Base-by-base conservation (phyloP, 2,797 vertebrate species). In the Dermochelys coriacea region DNA sequence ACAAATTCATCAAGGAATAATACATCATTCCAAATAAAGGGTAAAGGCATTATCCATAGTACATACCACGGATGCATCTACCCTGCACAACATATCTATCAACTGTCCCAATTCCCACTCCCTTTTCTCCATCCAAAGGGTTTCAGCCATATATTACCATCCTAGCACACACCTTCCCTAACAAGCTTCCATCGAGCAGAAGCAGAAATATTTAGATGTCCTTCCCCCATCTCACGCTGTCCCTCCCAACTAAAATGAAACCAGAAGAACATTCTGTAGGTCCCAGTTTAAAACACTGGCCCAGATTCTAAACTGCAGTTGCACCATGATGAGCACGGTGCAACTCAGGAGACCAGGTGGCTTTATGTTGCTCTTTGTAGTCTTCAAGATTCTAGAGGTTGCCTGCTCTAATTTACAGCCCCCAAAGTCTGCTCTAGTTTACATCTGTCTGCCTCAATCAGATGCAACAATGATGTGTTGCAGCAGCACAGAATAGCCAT, bases 361-460 rank as follows among this genome's bases (percentile, higher is more conserved):
- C 57, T 93, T 93, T 95, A 93, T 78, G 80, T 82, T 74, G 34
- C 25, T 95, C 91, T 87, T 93, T 82, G 82, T 86, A 64, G 41
- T 88, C 95, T 95, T 93, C 86, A 52, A 91, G 78, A 74, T 89
- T 82, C 49, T 82, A 85, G 91, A 89, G 74, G 94, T 82, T 54
- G 49, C 88, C 87, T 94, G 71, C 82, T 54, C 88, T 94, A 89
- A 93, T 91, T 91, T 92, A 95, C 80, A 86, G 93, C 80, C 71
- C 80, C 47, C 85, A 84, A 88, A 82, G 83, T 18, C 55, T 83
- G 89, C 78, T 31, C 59, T 61, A 6, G 31, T 61, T 61, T 61
- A 61, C 31, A 61, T 61, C 29, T 31, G 12, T 34, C 87, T 82
- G 84, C 85, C 82, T 52, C 12, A 16, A 5, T 41, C 41, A 41